Base-by-base conservation (phyloP, 2,888 invertebrate species). In the Drosophila flavopinicola region DNA sequence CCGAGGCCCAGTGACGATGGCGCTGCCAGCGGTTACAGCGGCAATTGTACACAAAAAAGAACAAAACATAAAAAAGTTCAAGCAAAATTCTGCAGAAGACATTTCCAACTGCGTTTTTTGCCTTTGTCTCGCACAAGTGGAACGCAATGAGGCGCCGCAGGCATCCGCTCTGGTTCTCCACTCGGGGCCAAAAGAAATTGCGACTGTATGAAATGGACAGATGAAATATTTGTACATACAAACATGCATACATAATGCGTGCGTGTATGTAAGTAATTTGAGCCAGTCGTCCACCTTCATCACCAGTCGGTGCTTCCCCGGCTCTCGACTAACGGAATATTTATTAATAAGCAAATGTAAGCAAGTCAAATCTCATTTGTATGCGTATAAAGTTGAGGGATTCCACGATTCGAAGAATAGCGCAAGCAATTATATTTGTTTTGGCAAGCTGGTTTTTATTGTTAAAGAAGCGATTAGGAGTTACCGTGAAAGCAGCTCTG, bases 51-150 rank as follows among this genome's bases (percentile, higher is more conserved):
- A 74, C 51, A 61, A 59, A 69, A 57, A 61, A 51, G 17, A 44
- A 53, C 24, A 61, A 44, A 52, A 59, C 24, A 53, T 29, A 32
- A 37, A 44, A 41, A 68, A 54, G 48, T 67, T 70, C 51, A 66
- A 58, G 53, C 67, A 47, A 53, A 70, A 78, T 67, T 66, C 80
- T 82, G 80, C 58, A 71, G 11, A 74, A 82, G 80, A 87, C 87
- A 87, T 68, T 67, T 85, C 78, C 85, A 49, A 70, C 87, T 74
- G 87, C 66, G 82, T 45, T 32, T 32, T 49, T 38, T 37, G 11
- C 52, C 52, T 60, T 82, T 66, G 63, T 57, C 63, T 44, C 57
- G 24, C 48, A 23, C 44, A 83, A 83, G 75, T 83, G 78, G 70
- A 82, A 64, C 41, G 35, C 77, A 65, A 25, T 54, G 52, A 57